Evolutionary conservation across 2,113 vertebrate species (phyloP).

Genomic region (Talpa occidentalis): DNA sequence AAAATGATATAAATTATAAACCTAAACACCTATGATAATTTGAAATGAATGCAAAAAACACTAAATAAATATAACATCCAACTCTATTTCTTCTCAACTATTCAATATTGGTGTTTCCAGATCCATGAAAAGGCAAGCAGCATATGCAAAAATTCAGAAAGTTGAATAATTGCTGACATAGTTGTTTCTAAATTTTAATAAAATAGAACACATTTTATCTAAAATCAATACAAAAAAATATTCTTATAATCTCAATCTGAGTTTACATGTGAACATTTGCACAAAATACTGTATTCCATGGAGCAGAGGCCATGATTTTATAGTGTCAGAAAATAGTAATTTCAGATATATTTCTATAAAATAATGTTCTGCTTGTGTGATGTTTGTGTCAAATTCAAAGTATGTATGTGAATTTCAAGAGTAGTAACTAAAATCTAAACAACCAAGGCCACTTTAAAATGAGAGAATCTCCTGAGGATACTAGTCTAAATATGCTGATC

Average conservation of each 20-base stretch:
- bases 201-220: neutral
- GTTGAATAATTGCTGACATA: neutral
- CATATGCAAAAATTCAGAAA: neutral
- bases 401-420: neutral
- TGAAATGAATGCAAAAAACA: neutral
- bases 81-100: neutral
- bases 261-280: neutral
- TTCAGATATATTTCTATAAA: neutral
- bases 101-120: neutral
- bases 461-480: neutral
- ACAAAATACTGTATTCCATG: neutral
- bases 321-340: neutral
- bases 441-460: slow-evolving; percentile 15
- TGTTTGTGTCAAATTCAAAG: neutral
- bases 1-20: neutral
- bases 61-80: neutral
- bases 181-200: neutral
- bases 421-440: neutral
- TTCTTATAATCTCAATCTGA: neutral
- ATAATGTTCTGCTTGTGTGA: neutral
- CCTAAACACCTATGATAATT: neutral
- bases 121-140: neutral
- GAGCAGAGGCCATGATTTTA: neutral
- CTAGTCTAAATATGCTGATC: slow-evolving; percentile 41
- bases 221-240: neutral